These are phyloP conservation scores for Chascanopsetta lugubris DNA, from an alignment of 2,113 vertebrate genomes.

Conservation along the genomic window DNA sequence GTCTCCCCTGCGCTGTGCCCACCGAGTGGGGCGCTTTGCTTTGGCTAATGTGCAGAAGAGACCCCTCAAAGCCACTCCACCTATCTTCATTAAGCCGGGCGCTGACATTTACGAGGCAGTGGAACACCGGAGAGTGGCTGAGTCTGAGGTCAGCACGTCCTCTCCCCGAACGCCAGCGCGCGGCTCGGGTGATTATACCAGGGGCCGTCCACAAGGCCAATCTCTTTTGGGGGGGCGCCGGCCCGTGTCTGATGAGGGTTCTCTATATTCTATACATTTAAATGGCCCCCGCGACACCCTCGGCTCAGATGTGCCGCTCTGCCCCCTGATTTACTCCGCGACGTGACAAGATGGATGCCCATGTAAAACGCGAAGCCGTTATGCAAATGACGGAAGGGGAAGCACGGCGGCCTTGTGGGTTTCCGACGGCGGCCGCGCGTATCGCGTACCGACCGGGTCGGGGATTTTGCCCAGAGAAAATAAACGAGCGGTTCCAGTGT, in stretches of 20 bases:
- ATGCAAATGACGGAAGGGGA: conserved; percentile 66
- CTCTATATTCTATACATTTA: conserved; percentile 84
- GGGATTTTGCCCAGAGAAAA: conserved; percentile 35
- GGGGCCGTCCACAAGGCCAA: conserved; percentile 73
- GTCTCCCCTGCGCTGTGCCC: conserved; percentile 36
- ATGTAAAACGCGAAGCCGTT: conserved; percentile 68
- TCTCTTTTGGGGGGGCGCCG: conserved; percentile 73
- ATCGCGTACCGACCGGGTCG: background rate
- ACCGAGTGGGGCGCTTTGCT: conserved; percentile 53
- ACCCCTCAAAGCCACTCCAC: conserved; percentile 71
- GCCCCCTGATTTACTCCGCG: conserved; percentile 74
- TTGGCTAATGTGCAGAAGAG: conserved; percentile 72
- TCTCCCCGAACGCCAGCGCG: conserved; percentile 63
- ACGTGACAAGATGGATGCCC: conserved; percentile 67
- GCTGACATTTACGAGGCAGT: conserved; percentile 77
- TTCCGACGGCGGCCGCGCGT: background rate
- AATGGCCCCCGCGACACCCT: conserved; percentile 74
- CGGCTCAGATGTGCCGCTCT: conserved; percentile 46
- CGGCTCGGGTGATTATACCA: conserved; percentile 78
- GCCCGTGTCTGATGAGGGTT: conserved; percentile 82
- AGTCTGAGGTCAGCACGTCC: conserved; percentile 76
- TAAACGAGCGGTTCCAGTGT: conserved; percentile 31
- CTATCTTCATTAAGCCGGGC: conserved; percentile 78
- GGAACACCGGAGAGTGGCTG: conserved; percentile 47
- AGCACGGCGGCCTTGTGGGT: conserved; percentile 21